Base-by-base conservation (phyloP, 2,888 invertebrate genomes). In the Philopedon plagiatum region DNA sequence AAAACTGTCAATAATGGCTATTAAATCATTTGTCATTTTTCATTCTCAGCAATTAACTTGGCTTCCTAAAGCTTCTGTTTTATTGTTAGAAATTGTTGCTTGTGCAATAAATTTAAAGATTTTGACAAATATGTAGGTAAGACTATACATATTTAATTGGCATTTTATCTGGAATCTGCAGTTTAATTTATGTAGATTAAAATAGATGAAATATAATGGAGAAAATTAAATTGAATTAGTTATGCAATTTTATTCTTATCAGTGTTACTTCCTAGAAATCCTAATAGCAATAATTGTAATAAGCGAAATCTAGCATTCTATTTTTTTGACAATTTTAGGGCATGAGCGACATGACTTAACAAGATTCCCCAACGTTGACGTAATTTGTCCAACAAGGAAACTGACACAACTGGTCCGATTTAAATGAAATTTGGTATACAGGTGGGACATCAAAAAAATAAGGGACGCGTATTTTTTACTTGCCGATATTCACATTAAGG, bases 21-120 rank as follows among this genome's bases (percentile, higher is more conserved):
- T 69, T 69, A 61, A 69, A 69, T 69, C 69, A 69, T 69, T 62
- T 57, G 69, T 69, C 69, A 62, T 62, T 69, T 46, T 69, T 69
- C 69, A 62, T 62, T 69, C 34, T 69, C 63, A 62, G 19, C 56
- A 62, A 69, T 62, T 32, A 32, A 56, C 41, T 37, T 49, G 19
- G 58, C 70, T 64, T 63, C 51, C 19, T 34, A 37, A 44, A 32
- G 63, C 63, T 63, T 57, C 70, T 58, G 57, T 41, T 63, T 71
- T 65, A 71, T 66, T 61, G 66, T 66, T 71, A 65, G 65, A 46
- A 54, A 29, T 29, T 49, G 18, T 54, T 54, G 18, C 29, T 71
- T 44, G 56, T 46, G 61, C 49, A 34, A 66, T 71, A 71, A 66
- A 71, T 71, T 41, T 58, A 49, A 18, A 32, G 34, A 18, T 39